Evolutionary conservation across 2,113 vertebrate genomes (phyloP).

Genomic region (Suricata suricatta): DNA sequence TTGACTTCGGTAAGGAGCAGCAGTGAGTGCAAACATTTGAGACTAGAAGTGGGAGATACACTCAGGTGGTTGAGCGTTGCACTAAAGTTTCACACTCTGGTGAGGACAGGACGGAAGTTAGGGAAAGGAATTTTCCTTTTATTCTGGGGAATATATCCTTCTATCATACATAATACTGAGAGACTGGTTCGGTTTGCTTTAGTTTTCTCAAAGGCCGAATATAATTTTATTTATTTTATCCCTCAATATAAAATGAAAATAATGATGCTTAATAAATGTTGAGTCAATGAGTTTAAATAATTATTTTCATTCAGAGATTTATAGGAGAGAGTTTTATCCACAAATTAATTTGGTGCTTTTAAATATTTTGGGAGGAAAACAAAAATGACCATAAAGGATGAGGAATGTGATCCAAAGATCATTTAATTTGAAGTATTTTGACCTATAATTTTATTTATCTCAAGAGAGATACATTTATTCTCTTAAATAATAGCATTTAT

Average conservation of each 20-base stretch:
- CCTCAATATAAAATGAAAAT: background rate
- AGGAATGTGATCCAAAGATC: background rate
- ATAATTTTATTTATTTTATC: background rate
- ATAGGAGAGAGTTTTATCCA: background rate
- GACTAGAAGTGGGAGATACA: background rate
- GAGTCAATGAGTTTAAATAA: background rate
- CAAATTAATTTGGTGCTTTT: background rate
- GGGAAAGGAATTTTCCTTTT: background rate
- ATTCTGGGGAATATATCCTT: background rate
- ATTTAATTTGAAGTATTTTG: constrained; percentile 9
- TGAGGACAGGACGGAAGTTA: background rate
- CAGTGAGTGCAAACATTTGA: background rate
- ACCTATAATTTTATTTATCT: constrained; percentile 10
- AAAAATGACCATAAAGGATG: background rate
- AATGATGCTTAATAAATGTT: background rate
- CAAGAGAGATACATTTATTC: background rate
- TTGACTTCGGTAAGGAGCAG: background rate
- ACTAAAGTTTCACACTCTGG: background rate
- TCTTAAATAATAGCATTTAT: constrained; percentile 25
- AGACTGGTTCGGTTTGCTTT: background rate
- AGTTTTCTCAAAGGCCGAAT: background rate
- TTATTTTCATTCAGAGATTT: background rate
- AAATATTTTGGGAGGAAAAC: background rate
- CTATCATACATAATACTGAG: background rate
- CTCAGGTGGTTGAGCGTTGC: background rate